Base-by-base conservation (phyloP, 2,797 vertebrate genomes). In the Choloepus didactylus region DNA sequence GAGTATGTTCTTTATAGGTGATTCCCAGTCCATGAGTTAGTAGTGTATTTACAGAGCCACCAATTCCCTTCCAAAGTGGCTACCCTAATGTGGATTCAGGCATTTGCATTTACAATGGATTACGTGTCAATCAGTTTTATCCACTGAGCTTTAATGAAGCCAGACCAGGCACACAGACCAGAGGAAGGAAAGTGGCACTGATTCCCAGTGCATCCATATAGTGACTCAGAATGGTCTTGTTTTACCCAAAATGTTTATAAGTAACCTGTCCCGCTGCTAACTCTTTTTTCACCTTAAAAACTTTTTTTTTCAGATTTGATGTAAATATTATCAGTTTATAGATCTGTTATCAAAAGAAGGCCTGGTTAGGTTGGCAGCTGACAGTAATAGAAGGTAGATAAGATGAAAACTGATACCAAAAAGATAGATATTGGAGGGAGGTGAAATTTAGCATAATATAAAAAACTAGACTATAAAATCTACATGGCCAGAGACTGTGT, bases 61-160 rank as follows among this genome's bases (percentile, higher is more conserved):
- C 85, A 92, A n/a, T 93, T 94, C 16, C 44, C 15, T 90, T 94
- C 60, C 69, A 75, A 89, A 93, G 21, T 9, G 25, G 19, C 31
- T 64, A 16, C 14, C n/a, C 46, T 54, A 29, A 49, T 79, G 67
- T 80, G 54, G 87, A 87, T 73, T 90, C 90, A 85, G 35, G 35
- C 66, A 95, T 95, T 90, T 96, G 92, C 85, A 96, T 95, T 90
- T 96, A 72, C 64, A 92, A 93, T 83, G 64, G 70, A 81, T 94
- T 83, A 64, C 67, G 89, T 96, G 85, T 96, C 88, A 92, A 80
- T 96, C 95, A 91, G 46, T 73, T 97, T 92, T 85, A 88, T 51
- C 87, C 54, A 46, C 49, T 72, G 66, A 89, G 35, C 27, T 92
- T 96, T 93, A 97, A 96, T 49, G 66, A 96, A 93, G 59, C 49